Conservation (phyloP, 2,797 vertebrate genomes). For the Falco berigora region DNA sequence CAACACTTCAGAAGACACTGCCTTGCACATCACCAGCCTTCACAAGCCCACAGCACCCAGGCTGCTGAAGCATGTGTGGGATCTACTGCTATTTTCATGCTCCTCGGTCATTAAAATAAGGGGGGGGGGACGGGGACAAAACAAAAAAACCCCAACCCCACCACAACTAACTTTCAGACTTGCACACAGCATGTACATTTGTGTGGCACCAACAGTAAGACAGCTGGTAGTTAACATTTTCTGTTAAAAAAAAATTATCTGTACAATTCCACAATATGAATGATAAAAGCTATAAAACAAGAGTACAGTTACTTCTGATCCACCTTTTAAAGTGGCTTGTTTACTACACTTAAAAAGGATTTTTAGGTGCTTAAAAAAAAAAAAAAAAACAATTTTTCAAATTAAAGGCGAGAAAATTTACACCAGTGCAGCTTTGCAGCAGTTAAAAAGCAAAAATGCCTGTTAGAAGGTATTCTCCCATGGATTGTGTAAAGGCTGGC, state of each 20-base stretch:
- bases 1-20: background rate
- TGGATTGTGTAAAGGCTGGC: background rate
- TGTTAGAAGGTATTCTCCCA: background rate
- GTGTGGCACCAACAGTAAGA: background rate
- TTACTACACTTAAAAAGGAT: background rate
- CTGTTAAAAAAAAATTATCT: background rate
- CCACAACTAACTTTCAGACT: background rate
- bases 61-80: background rate
- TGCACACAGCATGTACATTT: background rate
- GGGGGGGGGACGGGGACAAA: too few species aligned
- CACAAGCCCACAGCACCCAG: rapidly evolving
- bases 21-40: background rate
- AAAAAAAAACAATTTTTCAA: background rate
- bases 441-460: background rate
- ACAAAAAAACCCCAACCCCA: background rate
- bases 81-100: background rate
- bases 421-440: background rate
- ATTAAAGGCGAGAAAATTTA: background rate
- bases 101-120: background rate
- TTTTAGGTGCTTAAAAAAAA: background rate
- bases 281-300: background rate
- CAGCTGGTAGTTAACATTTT: background rate
- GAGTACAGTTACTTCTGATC: background rate
- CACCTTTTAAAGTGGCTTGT: background rate
- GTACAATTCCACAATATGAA: background rate